Percentiles rank a stretch among this genome's conserved stretches.
phyloP scores from a whole-genome alignment of 2,888 invertebrate species.

The Dasypogon diadema region DNA sequence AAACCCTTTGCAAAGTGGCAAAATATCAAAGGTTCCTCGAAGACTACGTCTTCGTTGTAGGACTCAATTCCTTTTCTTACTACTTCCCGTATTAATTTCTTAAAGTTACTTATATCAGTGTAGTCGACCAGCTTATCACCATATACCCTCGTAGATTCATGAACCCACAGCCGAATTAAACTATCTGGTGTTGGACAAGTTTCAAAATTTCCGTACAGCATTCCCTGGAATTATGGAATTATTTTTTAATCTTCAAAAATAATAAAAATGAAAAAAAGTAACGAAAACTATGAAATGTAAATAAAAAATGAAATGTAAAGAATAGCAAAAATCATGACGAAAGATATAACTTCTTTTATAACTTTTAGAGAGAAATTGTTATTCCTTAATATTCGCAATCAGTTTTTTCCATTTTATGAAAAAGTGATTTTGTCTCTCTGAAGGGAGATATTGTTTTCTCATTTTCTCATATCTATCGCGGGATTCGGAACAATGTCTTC shows the following conservation, averaged over 20 bases:
- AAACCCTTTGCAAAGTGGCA: slow-evolving; percentile 94
- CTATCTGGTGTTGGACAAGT: slow-evolving; percentile 78
- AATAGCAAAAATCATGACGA: too few relatives aligned
- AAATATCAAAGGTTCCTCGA: slow-evolving; percentile 84
- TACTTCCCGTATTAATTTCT: slow-evolving; percentile 79
- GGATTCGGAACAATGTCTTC: too few relatives aligned
- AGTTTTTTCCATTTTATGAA: too few relatives aligned
- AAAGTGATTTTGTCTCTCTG: too few relatives aligned
- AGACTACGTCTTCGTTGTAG: slow-evolving; percentile 79
- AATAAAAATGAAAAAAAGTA: too few relatives aligned
- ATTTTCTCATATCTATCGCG: too few relatives aligned
- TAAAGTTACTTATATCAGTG: slow-evolving; percentile 79
- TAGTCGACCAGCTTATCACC: slow-evolving; percentile 90
- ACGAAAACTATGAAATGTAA: neutral
- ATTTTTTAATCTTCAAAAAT: too few relatives aligned
- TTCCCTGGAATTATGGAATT: slow-evolving; percentile 77
- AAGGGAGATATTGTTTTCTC: too few relatives aligned
- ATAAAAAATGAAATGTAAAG: slow-evolving; percentile 2
- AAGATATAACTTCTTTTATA: too few relatives aligned
- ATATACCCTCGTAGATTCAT: slow-evolving; percentile 91
- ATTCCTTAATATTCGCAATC: too few relatives aligned
- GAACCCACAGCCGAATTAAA: slow-evolving; percentile 86
- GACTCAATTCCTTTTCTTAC: slow-evolving; percentile 84
- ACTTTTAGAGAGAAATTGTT: too few relatives aligned
- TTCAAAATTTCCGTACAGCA: slow-evolving; percentile 84